Conservation (phyloP, 2,113 vertebrate species). For the Herpetotheres cachinnans region DNA sequence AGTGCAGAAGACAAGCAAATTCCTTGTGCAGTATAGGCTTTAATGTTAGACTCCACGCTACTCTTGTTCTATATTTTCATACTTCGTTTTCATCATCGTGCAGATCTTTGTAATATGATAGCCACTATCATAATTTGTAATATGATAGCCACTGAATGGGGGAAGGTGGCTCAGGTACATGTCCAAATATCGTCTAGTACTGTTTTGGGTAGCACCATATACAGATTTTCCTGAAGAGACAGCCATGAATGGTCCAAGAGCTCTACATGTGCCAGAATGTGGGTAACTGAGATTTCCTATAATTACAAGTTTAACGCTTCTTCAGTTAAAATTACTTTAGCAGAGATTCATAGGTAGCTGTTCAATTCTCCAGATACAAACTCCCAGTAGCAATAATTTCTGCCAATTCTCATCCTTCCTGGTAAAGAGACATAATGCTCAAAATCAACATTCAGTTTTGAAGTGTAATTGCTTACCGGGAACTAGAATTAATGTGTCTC, state of each 20-base stretch:
- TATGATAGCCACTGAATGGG: too few species aligned
- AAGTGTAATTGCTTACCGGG: not conserved
- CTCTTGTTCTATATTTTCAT: not conserved
- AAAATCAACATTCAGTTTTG: not conserved
- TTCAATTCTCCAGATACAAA: not conserved
- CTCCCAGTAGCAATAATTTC: not conserved
- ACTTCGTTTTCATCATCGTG: not conserved
- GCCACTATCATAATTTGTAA: too few species aligned
- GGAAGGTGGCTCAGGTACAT: not conserved
- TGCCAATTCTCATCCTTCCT: not conserved
- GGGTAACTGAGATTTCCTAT: not conserved
- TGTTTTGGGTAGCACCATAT: not conserved
- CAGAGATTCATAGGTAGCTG: not conserved
- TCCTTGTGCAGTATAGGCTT: not conserved
- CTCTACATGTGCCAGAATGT: not conserved
- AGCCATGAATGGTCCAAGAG: not conserved
- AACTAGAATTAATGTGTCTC: not conserved
- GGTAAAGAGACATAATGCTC: not conserved
- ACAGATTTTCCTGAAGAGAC: not conserved
- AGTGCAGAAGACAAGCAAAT: not conserved
- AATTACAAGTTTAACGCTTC: not conserved
- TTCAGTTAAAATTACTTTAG: not conserved
- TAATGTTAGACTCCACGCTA: not conserved
- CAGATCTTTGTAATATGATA: not conserved
- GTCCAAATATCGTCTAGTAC: not conserved